phyloP scores from a whole-genome alignment of 1,140 invertebrate species.

The Cheumatopsyche charites region DNA sequence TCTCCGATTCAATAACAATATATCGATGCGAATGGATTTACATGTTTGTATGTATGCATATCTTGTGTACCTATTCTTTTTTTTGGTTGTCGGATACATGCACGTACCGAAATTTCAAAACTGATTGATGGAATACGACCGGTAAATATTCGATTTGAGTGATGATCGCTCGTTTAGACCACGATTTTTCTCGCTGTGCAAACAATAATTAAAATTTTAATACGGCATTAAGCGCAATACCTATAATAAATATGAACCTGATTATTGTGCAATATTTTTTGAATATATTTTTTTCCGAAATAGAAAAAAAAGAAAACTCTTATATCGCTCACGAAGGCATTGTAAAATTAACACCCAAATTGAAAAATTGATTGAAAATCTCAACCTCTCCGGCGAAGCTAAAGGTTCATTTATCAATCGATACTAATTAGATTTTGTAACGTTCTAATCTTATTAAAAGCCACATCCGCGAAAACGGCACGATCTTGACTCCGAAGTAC shows the following conservation, averaged over 20 bases:
- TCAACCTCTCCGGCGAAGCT: no score
- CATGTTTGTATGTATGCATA: background rate
- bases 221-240: background rate
- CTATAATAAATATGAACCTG: no score
- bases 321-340: background rate
- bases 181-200: background rate
- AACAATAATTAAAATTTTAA: constrained; percentile 18
- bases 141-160: constrained; percentile 29
- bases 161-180: constrained; percentile 16
- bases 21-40: background rate
- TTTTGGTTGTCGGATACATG: background rate
- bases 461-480: no score
- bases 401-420: no score
- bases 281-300: no score
- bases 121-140: constrained; percentile 30
- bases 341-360: background rate
- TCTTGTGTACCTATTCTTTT: background rate
- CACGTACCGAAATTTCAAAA: constrained; percentile 10
- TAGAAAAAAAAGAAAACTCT: background rate
- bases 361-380: no score
- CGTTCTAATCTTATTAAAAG: no score
- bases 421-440: no score
- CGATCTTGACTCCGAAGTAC: no score
- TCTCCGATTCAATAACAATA: constrained; percentile 27
- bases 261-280: no score